Conservation (phyloP, 2,888 invertebrate genomes). For the Adelognathus sp. region DNA sequence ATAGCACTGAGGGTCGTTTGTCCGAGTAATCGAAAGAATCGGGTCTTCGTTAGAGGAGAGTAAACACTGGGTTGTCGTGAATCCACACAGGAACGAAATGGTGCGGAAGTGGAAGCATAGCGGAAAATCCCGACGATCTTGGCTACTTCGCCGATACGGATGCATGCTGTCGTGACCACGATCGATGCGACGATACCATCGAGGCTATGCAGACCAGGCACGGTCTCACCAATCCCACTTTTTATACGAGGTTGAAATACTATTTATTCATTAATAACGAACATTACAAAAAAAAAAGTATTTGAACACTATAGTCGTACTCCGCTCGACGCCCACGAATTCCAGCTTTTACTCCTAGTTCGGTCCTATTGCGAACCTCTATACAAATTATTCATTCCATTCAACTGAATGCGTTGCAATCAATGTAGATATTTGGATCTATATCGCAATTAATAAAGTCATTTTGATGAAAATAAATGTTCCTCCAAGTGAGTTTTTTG, state of each 20-base stretch:
- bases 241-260: conserved; percentile 71
- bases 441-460: too few species aligned
- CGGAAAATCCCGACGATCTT: conserved; percentile 70
- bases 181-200: conserved; percentile 73
- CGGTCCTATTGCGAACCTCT: too few species aligned
- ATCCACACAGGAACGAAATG: conserved; percentile 73
- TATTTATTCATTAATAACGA: neutral
- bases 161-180: conserved; percentile 76
- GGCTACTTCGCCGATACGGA: conserved; percentile 72
- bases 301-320: too few species aligned
- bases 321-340: too few species aligned
- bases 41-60: conserved; percentile 50
- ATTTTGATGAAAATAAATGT: too few species aligned
- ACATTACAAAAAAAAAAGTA: neutral
- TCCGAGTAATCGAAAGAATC: conserved; percentile 31
- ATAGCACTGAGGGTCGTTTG: conserved; percentile 9
- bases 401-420: too few species aligned
- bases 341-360: too few species aligned
- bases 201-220: conserved; percentile 68
- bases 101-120: conserved; percentile 75
- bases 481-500: too few species aligned
- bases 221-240: conserved; percentile 71
- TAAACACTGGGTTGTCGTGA: neutral
- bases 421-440: too few species aligned
- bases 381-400: too few species aligned